Conservation (phyloP, 1,140 invertebrate species). For the Hypothenemus hampei region DNA sequence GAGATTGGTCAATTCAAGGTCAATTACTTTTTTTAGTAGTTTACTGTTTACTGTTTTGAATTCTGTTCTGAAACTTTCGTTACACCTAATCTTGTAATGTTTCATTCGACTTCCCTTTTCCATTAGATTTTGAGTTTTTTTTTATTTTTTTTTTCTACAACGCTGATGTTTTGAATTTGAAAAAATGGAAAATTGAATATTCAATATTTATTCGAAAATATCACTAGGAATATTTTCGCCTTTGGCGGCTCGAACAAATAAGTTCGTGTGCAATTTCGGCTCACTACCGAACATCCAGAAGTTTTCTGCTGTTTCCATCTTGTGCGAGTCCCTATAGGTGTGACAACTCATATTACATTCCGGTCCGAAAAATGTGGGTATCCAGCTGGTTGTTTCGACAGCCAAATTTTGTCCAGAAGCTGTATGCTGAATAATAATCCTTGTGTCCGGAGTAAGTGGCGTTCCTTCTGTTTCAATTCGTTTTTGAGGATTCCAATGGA, state of each 20-base stretch:
- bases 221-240: conserved; percentile 35
- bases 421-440: conserved; percentile 40
- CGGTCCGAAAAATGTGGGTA: conserved; percentile 40
- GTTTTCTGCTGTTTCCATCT: conserved; percentile 41
- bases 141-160: too few species aligned
- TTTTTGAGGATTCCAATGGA: conserved; percentile 34
- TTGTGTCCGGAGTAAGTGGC: conserved; percentile 29
- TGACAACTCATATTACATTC: conserved; percentile 39
- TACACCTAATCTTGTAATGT: too few species aligned
- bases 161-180: too few species aligned
- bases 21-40: too few species aligned
- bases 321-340: conserved; percentile 37
- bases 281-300: conserved; percentile 35
- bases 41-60: too few species aligned
- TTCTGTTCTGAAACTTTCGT: too few species aligned
- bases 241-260: conserved; percentile 35
- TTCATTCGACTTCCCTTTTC: too few species aligned
- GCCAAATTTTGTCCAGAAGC: conserved; percentile 40
- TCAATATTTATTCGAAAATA: conserved; percentile 31
- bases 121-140: too few species aligned
- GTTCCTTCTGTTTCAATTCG: conserved; percentile 36
- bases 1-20: too few species aligned
- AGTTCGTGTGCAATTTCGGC: conserved; percentile 28
- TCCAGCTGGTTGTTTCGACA: conserved; percentile 33
- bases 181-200: too few species aligned